Conservation (phyloP, 2,888 invertebrate genomes). For the Lithophane leautieri region DNA sequence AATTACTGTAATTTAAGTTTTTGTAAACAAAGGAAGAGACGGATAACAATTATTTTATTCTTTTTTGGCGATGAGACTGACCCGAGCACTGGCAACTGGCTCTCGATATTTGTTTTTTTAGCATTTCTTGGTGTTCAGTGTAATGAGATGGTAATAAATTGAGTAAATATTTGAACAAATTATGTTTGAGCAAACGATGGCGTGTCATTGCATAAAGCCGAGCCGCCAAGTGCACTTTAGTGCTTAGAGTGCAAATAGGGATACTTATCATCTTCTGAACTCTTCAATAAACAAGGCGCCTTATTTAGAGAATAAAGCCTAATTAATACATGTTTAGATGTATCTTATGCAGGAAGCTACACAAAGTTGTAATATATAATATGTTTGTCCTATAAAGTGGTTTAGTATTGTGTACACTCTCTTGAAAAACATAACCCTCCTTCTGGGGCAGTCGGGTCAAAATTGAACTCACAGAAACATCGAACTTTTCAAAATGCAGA, state of each 20-base stretch:
- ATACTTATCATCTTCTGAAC: neutral
- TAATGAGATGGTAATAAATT: constrained; percentile 13
- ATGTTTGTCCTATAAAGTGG: neutral
- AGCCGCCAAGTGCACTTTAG: constrained; percentile 13
- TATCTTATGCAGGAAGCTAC: neutral
- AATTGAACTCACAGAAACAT: neutral
- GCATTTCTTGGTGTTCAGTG: neutral
- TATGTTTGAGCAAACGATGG: constrained; percentile 18
- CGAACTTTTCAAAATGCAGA: neutral
- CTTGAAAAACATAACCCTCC: no score
- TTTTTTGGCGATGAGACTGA: constrained; percentile 19
- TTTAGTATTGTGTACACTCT: neutral
- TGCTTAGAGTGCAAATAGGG: constrained; percentile 8
- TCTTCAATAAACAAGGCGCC: neutral
- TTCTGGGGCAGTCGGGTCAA: neutral
- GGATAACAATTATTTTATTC: constrained; percentile 3
- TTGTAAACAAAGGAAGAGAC: constrained; percentile 36
- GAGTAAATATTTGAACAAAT: constrained; percentile 35
- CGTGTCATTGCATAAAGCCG: constrained; percentile 8
- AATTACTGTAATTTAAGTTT: constrained; percentile 49
- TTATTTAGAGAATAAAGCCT: neutral
- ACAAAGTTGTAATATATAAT: neutral
- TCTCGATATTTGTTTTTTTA: neutral
- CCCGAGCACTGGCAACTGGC: no score
- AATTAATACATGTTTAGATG: neutral